Base-by-base conservation (phyloP, 2,113 vertebrate species). In the Ptychochromis oligacanthus region DNA sequence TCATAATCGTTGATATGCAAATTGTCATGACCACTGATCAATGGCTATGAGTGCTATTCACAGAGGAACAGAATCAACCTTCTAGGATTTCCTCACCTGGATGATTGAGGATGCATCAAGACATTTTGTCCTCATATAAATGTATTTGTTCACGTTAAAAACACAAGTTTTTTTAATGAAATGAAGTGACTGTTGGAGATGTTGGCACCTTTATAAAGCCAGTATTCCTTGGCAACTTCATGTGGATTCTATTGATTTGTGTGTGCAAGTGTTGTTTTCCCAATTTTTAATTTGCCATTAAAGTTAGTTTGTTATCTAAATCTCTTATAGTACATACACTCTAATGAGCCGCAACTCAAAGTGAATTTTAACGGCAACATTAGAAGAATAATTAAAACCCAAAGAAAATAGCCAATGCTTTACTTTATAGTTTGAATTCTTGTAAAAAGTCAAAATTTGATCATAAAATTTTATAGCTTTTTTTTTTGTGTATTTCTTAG, bases 341-440 rank as follows among this genome's bases (percentile, higher is more conserved):
- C 26, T 31, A 72, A 34, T 7, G 4, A 24, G 46, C 26, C 52
- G 7, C 18, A 22, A 20, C 34, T 22, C 2, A 74, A 80, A 28
- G 10, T 46, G 5, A 46, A 83, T 28, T 52, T 54, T 36, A 31
- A 52, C 15, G 54, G 26, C 67, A 54, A 40, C 11, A 57, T 38
- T 55, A 36, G 11, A 56, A 12, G 20, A 11, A 49, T 31, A 26
- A 24, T 58, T 28, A 11, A 12, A 22, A 8, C 22, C 64, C 43
- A 82, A 61, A 89, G 24, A 75, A 38, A 57, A 81, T 15, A 26
- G 76, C 17, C 72, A 87, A 77, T 81, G 77, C 20, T 62, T 83
- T 52, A 54, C 40, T 56, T 22, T 2, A 43, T 13, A 13, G 4
- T 38, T 43, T 62, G 49, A 34, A 24, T 58, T 56, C 8, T 12